A percentile compares a stretch with the other conserved stretches of the same genome.
These are phyloP conservation scores for Wasmannia auropunctata DNA, from an alignment of 1,140 invertebrate species.

Conservation along the genomic window DNA sequence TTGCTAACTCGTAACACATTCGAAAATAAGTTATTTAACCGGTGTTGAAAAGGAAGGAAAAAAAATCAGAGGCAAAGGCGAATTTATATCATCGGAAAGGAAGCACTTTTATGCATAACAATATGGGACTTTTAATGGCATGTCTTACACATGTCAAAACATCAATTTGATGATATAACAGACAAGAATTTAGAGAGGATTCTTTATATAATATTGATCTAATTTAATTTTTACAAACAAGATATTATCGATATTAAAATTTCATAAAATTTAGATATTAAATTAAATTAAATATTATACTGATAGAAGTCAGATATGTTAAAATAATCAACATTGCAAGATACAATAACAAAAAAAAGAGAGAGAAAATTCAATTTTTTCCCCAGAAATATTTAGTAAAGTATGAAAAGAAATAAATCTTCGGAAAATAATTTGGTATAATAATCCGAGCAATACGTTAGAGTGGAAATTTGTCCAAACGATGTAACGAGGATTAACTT, in stretches of 20 bases:
- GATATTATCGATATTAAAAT: not conserved
- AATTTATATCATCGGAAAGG: not conserved
- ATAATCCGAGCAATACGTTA: not conserved
- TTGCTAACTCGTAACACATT: slow-evolving; percentile 51
- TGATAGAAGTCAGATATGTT: not conserved
- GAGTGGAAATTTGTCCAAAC: not conserved
- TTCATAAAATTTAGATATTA: not conserved
- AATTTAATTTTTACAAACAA: not conserved
- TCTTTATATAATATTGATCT: not conserved
- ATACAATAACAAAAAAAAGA: not conserved
- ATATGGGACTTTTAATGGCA: not conserved
- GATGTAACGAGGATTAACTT: not conserved
- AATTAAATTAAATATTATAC: too few species aligned
- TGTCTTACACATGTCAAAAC: not conserved
- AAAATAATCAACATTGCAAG: not conserved
- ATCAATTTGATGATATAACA: not conserved
- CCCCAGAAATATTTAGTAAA: not conserved
- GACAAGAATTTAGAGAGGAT: not conserved
- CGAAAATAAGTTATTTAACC: slow-evolving; percentile 35
- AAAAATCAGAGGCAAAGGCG: not conserved
- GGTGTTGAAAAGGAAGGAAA: not conserved
- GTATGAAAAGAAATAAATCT: not conserved
- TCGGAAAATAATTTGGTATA: not conserved
- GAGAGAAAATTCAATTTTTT: not conserved
- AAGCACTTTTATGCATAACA: not conserved